phyloP scores from a whole-genome alignment of 2,888 invertebrate genomes.

The Malacosoma neustria region DNA sequence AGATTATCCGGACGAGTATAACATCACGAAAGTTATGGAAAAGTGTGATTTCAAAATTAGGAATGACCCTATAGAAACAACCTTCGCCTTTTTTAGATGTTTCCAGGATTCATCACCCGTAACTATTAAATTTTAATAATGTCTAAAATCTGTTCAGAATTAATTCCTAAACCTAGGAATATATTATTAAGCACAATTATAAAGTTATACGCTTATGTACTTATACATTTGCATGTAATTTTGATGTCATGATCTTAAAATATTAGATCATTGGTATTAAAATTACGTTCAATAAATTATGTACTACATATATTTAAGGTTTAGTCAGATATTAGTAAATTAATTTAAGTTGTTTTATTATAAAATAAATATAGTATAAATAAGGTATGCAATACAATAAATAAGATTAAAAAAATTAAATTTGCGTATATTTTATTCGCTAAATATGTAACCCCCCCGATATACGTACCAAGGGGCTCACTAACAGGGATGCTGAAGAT shows the following conservation, averaged over 20 bases:
- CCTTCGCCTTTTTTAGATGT: background rate
- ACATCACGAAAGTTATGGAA: conserved; percentile 2
- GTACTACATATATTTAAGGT: too few relatives aligned
- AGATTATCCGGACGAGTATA: background rate
- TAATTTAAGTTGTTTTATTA: too few relatives aligned
- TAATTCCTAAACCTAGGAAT: background rate
- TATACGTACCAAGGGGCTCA: too few relatives aligned
- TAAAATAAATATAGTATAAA: too few relatives aligned
- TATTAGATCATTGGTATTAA: background rate
- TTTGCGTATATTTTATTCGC: too few relatives aligned
- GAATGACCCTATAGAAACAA: background rate
- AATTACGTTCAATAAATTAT: conserved; percentile 2
- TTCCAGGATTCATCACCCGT: background rate
- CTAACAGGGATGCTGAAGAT: too few relatives aligned
- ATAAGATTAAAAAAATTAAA: too few relatives aligned
- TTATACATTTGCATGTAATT: background rate
- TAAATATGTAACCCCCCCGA: too few relatives aligned
- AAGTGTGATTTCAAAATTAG: background rate
- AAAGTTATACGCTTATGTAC: background rate
- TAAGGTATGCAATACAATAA: too few relatives aligned
- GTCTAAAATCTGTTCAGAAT: background rate
- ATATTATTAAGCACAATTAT: background rate
- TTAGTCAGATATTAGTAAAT: too few relatives aligned
- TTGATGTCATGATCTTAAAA: background rate
- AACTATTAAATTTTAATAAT: background rate